phyloP scores from a whole-genome alignment of 2,888 invertebrate genomes.

The Rhimphoctona megacephalus region DNA sequence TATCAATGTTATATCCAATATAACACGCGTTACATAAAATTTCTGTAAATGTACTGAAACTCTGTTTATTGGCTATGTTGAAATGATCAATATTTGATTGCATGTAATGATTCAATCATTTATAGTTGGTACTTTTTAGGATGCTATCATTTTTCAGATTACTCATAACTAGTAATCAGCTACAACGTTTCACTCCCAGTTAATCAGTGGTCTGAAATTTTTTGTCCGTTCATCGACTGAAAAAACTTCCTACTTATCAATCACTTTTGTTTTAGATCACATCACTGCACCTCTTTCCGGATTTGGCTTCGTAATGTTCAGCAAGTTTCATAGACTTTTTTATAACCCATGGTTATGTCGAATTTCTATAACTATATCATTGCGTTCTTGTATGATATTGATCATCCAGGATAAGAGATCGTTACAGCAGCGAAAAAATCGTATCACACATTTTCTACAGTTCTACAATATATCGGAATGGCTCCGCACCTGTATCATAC shows the following conservation, averaged over 20 bases:
- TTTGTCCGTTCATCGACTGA: neutral
- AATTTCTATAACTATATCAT: neutral
- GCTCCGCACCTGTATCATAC: conserved; percentile 54
- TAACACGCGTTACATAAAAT: too few species aligned
- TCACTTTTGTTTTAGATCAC: neutral
- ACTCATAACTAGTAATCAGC: neutral
- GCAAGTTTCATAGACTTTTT: conserved; percentile 41
- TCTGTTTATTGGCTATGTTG: too few species aligned
- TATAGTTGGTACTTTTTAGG: neutral
- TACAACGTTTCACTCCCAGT: neutral
- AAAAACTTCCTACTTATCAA: neutral
- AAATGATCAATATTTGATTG: neutral
- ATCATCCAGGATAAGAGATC: conserved; percentile 35
- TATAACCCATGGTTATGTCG: conserved; percentile 16
- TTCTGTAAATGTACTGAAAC: too few species aligned
- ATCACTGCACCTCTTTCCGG: neutral
- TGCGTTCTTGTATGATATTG: neutral
- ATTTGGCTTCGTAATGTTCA: conserved; percentile 17
- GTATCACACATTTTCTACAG: conserved; percentile 36
- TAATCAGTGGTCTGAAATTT: neutral
- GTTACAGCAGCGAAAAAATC: conserved; percentile 39
- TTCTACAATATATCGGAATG: conserved; percentile 20
- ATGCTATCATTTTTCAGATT: neutral
- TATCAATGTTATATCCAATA: too few species aligned
- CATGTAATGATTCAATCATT: neutral